A percentile compares a stretch with the other conserved stretches of the same genome.
These are phyloP conservation scores for Fragum fragum DNA, from an alignment of 2,888 invertebrate species.

Conservation along the genomic window DNA sequence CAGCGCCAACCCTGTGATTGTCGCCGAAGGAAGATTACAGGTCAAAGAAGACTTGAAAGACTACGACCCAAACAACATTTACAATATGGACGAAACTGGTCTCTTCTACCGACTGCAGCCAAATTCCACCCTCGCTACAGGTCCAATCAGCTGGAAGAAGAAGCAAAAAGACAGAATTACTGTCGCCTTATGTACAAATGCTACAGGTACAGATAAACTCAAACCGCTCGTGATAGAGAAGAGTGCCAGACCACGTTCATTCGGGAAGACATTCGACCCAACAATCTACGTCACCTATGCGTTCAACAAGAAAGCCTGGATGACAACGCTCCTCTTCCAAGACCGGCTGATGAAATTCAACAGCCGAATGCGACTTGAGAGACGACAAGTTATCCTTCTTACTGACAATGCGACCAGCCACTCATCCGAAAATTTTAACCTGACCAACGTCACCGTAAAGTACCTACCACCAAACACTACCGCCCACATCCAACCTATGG, in stretches of 20 bases:
- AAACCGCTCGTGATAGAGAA: conserved; percentile 61
- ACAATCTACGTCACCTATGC: conserved; percentile 33
- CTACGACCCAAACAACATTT: conserved; percentile 1
- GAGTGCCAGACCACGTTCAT: conserved; percentile 30
- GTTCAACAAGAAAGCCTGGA: conserved; percentile 65
- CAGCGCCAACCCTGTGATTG: conserved; percentile 1
- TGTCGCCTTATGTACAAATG: conserved; percentile 44
- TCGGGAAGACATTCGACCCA: conserved; percentile 49
- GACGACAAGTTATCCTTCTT: conserved; percentile 34
- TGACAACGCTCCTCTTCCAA: conserved; percentile 57
- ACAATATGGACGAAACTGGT: no score
- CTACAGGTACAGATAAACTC: conserved; percentile 50
- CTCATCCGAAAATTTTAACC: conserved; percentile 12
- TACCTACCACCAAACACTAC: conserved; percentile 68
- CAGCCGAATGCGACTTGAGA: conserved; percentile 25
- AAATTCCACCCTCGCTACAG: no score
- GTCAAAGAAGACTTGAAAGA: neutral
- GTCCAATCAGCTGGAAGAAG: conserved; percentile 34
- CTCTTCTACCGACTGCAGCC: no score
- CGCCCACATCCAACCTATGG: conserved; percentile 62
- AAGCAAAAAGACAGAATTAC: conserved; percentile 54
- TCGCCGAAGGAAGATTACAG: neutral
- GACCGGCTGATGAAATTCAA: conserved; percentile 52
- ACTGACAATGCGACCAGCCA: conserved; percentile 63
- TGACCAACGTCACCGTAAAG: conserved; percentile 45